Evolutionary conservation across 2,888 invertebrate genomes (phyloP).

Genomic region (Pandemis heparana): DNA sequence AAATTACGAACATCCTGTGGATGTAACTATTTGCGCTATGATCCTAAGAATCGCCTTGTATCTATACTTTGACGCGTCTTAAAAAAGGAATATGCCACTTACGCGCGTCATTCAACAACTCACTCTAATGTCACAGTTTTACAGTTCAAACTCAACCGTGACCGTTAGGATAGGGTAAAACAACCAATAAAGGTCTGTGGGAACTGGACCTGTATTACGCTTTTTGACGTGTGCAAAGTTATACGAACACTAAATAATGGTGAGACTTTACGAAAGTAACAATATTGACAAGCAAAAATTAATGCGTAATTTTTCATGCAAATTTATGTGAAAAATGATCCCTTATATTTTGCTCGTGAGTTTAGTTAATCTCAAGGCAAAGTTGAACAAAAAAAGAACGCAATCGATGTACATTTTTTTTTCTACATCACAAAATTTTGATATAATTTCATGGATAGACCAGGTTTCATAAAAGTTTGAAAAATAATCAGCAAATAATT

Average conservation of each 20-base stretch:
- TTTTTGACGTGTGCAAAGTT: constrained; percentile 21
- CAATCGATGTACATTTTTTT: no score
- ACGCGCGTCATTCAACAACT: neutral
- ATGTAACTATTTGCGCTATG: constrained; percentile 4
- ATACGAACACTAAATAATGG: neutral
- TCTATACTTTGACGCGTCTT: neutral
- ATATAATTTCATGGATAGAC: no score
- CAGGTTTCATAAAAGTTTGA: no score
- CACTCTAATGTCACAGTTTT: neutral
- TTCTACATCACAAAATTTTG: no score
- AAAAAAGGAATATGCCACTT: constrained; percentile 30
- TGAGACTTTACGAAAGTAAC: neutral
- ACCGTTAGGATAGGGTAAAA: constrained; percentile 17
- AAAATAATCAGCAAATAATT: no score
- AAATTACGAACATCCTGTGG: constrained; percentile 15
- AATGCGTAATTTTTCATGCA: no score
- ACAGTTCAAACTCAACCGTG: constrained; percentile 7
- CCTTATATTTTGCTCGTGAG: no score
- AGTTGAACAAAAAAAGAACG: no score
- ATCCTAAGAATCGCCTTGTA: constrained; percentile 1
- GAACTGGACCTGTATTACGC: constrained; percentile 45
- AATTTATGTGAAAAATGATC: no score
- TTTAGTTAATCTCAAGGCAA: no score
- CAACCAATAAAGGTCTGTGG: constrained; percentile 49
- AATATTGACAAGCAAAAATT: no score